Percentiles rank a stretch among this genome's conserved stretches.
phyloP scores from a whole-genome alignment of 2,888 invertebrate genomes.

The Hemicrepidius hirtus region DNA sequence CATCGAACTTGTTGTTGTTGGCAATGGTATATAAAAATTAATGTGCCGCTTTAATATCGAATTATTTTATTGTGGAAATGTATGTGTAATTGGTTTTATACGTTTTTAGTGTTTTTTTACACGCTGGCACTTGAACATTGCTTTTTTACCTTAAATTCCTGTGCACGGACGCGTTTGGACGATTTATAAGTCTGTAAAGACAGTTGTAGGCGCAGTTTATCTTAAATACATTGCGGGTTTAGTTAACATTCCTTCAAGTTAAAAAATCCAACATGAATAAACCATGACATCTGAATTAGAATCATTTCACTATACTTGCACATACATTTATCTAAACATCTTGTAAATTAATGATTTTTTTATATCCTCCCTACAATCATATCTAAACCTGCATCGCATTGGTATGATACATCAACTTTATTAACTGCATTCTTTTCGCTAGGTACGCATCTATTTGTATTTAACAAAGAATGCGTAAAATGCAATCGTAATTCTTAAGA shows the following conservation, averaged over 20 bases:
- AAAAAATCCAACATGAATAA: not conserved
- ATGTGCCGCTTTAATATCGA: conserved; percentile 46
- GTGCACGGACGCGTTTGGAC: conserved; percentile 9
- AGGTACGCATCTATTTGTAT: conserved; percentile 7
- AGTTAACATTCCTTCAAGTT: not conserved
- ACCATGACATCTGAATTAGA: conserved; percentile 2
- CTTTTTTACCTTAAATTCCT: conserved; percentile 6
- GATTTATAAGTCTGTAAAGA: conserved; percentile 9
- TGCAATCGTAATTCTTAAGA: conserved; percentile 29
- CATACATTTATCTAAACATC: not conserved
- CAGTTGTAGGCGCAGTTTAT: conserved; percentile 9
- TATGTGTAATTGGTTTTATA: conserved; percentile 46
- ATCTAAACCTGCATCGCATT: not conserved
- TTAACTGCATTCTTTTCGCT: conserved; percentile 5
- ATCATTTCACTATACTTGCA: not conserved
- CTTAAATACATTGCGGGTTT: conserved; percentile 5
- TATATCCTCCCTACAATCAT: not conserved
- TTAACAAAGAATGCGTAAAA: conserved; percentile 14
- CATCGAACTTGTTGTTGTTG: conserved; percentile 32
- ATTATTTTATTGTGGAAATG: conserved; percentile 48
- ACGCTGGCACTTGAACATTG: conserved; percentile 17
- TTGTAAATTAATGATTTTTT: not conserved
- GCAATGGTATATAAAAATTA: conserved; percentile 38
- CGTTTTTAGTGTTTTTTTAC: conserved; percentile 35
- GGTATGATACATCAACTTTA: conserved; percentile 7